A percentile compares a stretch with the other conserved stretches of the same genome.
Evolutionary conservation across 2,888 invertebrate genomes (phyloP).

Genomic region (Camponotus fellah): DNA sequence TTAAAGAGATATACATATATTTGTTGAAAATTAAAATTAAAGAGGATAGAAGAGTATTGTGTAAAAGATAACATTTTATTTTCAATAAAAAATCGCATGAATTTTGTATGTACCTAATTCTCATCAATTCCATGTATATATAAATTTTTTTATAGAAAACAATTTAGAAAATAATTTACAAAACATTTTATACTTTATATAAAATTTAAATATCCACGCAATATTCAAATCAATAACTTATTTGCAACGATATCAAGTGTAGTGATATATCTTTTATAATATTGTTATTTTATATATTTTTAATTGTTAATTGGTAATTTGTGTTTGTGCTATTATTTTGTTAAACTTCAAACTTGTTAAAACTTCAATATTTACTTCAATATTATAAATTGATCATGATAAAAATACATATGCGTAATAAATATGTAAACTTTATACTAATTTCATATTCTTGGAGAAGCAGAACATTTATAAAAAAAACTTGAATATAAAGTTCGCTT

Average conservation of each 20-base stretch:
- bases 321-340: too few relatives aligned
- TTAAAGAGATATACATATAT: neutral
- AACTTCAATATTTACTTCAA: too few relatives aligned
- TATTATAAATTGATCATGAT: too few relatives aligned
- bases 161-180: neutral
- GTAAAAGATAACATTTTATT: neutral
- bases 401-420: too few relatives aligned
- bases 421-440: too few relatives aligned
- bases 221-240: neutral
- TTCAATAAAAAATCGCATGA: neutral
- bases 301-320: too few relatives aligned
- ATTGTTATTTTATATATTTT: too few relatives aligned
- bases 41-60: neutral
- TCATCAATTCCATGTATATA: neutral
- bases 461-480: too few relatives aligned
- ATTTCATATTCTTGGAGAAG: too few relatives aligned
- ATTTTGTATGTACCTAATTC: neutral
- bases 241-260: neutral
- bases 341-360: too few relatives aligned
- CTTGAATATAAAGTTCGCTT: too few relatives aligned
- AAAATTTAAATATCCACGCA: neutral
- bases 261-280: too few relatives aligned
- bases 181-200: neutral
- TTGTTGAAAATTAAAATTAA: constrained; percentile 8
- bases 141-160: neutral